phyloP scores from a whole-genome alignment of 2,888 invertebrate species.

The Colostygia pectinataria region DNA sequence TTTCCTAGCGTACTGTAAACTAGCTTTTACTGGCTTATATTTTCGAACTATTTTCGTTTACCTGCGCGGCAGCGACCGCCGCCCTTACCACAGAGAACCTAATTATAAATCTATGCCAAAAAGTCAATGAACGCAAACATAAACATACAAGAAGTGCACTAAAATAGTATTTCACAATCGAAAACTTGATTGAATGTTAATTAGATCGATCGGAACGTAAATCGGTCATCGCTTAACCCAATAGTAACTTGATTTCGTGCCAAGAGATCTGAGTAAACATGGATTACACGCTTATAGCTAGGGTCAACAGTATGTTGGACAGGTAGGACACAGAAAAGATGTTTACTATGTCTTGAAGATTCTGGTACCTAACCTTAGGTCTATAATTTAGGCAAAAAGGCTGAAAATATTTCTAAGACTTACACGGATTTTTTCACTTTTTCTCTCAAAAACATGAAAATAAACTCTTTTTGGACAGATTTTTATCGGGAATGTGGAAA shows the following conservation, averaged over 20 bases:
- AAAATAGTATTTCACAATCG: constrained; percentile 48
- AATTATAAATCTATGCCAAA: constrained; percentile 35
- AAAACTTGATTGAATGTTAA: constrained; percentile 56
- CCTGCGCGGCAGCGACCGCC: constrained; percentile 1
- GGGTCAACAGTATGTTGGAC: background rate
- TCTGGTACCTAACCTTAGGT: too few species aligned
- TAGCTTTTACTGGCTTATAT: background rate
- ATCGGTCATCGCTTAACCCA: constrained; percentile 64
- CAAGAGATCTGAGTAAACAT: constrained; percentile 64
- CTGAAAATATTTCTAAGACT: too few species aligned
- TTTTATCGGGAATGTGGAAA: constrained; percentile 1
- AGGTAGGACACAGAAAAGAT: too few species aligned
- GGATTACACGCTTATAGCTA: constrained; percentile 2
- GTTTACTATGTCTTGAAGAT: too few species aligned
- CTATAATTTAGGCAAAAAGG: too few species aligned
- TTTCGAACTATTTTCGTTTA: constrained; percentile 4
- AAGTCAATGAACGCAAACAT: constrained; percentile 52
- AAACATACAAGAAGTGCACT: constrained; percentile 46
- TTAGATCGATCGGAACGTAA: constrained; percentile 60
- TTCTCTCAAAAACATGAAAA: too few species aligned
- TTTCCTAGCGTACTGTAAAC: background rate
- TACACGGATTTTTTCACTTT: too few species aligned
- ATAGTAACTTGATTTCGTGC: constrained; percentile 55
- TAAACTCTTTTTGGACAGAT: too few species aligned
- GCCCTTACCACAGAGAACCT: constrained; percentile 12